Base-by-base conservation (phyloP, 2,113 vertebrate species). In the Australoheros scitulus region DNA sequence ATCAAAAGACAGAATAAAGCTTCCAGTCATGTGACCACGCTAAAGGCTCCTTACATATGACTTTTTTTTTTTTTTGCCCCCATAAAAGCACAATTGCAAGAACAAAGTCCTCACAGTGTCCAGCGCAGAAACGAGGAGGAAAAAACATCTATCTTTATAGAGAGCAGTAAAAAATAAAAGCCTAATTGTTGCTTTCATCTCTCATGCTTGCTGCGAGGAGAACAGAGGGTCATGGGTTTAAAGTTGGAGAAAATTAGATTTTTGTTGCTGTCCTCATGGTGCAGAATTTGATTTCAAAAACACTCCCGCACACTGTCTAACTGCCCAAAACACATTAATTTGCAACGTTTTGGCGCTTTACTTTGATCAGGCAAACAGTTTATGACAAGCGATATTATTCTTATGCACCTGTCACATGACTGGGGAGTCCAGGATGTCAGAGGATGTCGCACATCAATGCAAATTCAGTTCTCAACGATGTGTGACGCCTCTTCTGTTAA, bases 171-270 rank as follows among this genome's bases (percentile, higher is more conserved):
- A 57, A 75, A 38, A 56, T 7, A 75, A 36, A 72, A 13, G 43
- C 65, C 1, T 52, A 52, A 52, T 1, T 72, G 65, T 52, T 72
- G 65, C 65, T 52, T 72, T 72, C 43, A 1, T 72, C 65, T 52
- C 24, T 38, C 26, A 2, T 57, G 11, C 10, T 56, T 36, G 52
- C 52, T 75, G 22, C 36, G 70, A 75, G 70, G 50, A 36, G 52
- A 75, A 15, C 29, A 57, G 50, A 38, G 50, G 29, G 29, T 75
- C 52, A 75, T 57, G 43, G 65, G 43, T 72, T 72, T 72, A 52
- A 29, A 72, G 26, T 32, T 32, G 43, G 20, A 72, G 65, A 52
- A 13, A 52, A 72, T 72, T 72, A 1, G 65, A 72, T 72, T 72
- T 11, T 20, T 24, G 13, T 13, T 52, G 24, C 3, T 6, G 6